Base-by-base conservation (phyloP, 2,113 vertebrate species). In the Gavia stellata region DNA sequence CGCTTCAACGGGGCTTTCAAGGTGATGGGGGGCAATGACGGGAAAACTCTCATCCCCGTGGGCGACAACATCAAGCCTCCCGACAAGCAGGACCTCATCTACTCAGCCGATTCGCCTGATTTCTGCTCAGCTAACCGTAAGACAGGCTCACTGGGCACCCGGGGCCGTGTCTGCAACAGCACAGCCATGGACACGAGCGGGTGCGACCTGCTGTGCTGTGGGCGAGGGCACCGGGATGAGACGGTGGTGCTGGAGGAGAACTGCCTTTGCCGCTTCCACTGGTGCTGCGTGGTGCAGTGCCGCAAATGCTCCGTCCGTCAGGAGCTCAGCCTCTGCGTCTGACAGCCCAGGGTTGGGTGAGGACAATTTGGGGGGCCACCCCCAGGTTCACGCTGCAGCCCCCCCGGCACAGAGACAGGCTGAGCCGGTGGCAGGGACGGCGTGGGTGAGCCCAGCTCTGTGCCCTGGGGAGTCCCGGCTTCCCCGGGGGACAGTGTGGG, bases 201-300 rank as follows among this genome's bases (percentile, higher is more conserved):
- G 75, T 99, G 99, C 8, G 99, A 99, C 96, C 97, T 99, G 97
- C 97, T 99, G 91, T 99, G 99, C 97, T 99, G 99, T 2, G 99
- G 99, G 86, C 97, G 99, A 10, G 99, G 99, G 74, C 98, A 99
- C 98, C 98, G 98, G 56, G 98, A 99, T 11, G 99, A 99, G 94
- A 99, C 98, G 1, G 98, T 99, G 92, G 98, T 99, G 93, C 94
- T 99, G 31, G 99, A 99, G 97, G 99, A 99, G 98, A 99, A 99
- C 98, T 99, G 99, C 92, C 98, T 99, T 52, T 99, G 99, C 94
- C 99, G 99, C 87, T 99, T 99, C 97, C 99, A 99, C 98, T 99
- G 99, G 99, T 99, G 99, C 97, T 99, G 99, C 2, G 99, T 99
- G 31, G 99, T 99, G 70, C 99, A 99, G 95, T 99, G 99, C 96